Conservation (phyloP, 2,113 vertebrate genomes). For the Micromys minutus region DNA sequence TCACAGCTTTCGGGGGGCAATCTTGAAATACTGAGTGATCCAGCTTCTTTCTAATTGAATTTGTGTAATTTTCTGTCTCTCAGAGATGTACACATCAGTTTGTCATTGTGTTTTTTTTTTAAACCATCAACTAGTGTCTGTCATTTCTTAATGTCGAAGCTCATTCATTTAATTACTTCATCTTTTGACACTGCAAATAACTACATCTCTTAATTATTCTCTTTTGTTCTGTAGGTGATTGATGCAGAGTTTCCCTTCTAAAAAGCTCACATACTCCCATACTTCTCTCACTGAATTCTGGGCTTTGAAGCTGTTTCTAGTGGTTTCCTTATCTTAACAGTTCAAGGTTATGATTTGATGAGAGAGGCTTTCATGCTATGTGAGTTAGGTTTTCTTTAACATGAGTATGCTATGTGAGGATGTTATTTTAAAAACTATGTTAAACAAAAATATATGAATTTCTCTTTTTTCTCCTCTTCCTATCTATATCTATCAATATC, state of each 20-base stretch:
- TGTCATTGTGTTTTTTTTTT: neutral
- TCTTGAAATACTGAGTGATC: constrained; percentile 57
- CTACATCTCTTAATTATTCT: constrained; percentile 55
- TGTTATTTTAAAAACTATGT: neutral
- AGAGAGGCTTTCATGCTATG: neutral
- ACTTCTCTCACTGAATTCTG: constrained; percentile 25
- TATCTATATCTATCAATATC: neutral
- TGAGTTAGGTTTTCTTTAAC: neutral
- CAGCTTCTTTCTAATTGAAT: constrained; percentile 63
- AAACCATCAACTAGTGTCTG: neutral
- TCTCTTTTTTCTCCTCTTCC: neutral
- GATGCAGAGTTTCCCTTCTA: constrained; percentile 23
- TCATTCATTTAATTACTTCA: constrained; percentile 32
- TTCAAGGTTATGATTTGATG: constrained; percentile 40
- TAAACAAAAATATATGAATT: constrained; percentile 11
- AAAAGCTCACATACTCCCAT: neutral
- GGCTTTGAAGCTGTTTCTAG: neutral
- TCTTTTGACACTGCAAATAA: constrained; percentile 35
- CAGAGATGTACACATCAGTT: neutral
- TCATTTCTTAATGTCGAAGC: constrained; percentile 46
- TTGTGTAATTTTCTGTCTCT: constrained; percentile 51
- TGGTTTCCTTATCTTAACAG: constrained; percentile 54
- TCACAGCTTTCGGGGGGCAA: constrained; percentile 59
- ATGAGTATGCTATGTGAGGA: neutral
- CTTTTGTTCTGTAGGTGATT: constrained; percentile 33